Base-by-base conservation (phyloP, 2,888 invertebrate species). In the Phania funesta region DNA sequence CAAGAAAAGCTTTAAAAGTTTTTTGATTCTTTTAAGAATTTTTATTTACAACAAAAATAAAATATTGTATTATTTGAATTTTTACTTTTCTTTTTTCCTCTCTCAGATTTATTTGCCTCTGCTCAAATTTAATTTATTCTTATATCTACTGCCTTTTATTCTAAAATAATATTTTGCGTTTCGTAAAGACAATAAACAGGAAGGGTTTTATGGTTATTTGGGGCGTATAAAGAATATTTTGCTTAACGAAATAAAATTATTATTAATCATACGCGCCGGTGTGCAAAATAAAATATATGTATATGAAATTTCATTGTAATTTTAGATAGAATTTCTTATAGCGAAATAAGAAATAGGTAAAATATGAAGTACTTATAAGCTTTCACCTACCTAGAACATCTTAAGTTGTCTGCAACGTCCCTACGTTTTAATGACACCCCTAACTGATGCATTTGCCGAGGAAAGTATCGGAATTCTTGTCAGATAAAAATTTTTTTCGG, bases 91-190 rank as follows among this genome's bases (percentile, higher is more conserved):
- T 68, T 44, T 46, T 26, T 26, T 26, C 26, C 26, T 6, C 26
- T 5, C 26, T 6, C 22, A 5, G n/a, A 44, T 70, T 56, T 46
- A n/a, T 58, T 41, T 52, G 22, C 3, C 4, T 22, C 11, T 62
- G 62, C 62, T 41, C 38, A 50, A 60, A 50, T 71, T 29, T 58
- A 29, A 41, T 35, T 38, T n/a, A 20, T 56, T n/a, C 18, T 11
- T 35, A 16, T 32, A 46, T 35, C n/a, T n/a, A n/a, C n/a, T n/a
- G n/a, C 7, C n/a, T 8, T 50, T 29, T 38, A n/a, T 16, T 13
- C 38, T 62, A 24, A 20, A 38, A 71, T 29, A 44, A 54, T 24
- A 29, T 50, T 50, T 35, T 38, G 16, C 35, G 22, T 67, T 11
- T 24, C 35, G 38, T 24, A 7, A 13, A 38, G 3, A n/a, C 6